Conservation (phyloP, 2,113 vertebrate species). For the Podocnemis expansa region DNA sequence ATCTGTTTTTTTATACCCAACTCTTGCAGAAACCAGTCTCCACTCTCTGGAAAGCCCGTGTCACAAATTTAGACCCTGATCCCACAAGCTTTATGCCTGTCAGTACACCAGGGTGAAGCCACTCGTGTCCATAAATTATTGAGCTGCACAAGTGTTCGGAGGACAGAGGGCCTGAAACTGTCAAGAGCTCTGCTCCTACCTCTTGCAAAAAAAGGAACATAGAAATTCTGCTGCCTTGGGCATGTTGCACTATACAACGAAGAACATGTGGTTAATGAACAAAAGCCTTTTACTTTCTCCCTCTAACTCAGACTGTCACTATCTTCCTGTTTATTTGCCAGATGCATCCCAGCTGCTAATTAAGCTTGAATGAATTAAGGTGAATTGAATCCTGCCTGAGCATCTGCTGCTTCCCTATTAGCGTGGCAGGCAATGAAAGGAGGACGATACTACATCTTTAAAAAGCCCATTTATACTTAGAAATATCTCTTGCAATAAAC, state of each 20-base stretch:
- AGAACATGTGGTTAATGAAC: slow-evolving; percentile 71
- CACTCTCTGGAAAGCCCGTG: slow-evolving; percentile 57
- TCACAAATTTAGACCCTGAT: slow-evolving; percentile 46
- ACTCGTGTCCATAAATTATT: background rate
- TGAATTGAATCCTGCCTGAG: slow-evolving; percentile 80
- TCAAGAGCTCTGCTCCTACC: background rate
- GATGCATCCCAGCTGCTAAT: slow-evolving; percentile 79
- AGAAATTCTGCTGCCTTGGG: slow-evolving; percentile 50
- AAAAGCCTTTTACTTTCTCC: slow-evolving; percentile 65
- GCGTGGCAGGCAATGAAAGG: slow-evolving; percentile 60
- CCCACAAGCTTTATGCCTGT: background rate
- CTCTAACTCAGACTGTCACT: slow-evolving; percentile 68
- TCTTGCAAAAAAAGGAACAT: background rate
- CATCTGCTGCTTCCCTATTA: slow-evolving; percentile 71
- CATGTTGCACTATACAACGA: slow-evolving; percentile 9
- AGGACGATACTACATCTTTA: slow-evolving; percentile 60
- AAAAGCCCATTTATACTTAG: slow-evolving; percentile 52
- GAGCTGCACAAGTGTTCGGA: background rate
- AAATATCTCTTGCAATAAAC: slow-evolving; percentile 31
- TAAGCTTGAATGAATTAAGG: slow-evolving; percentile 82
- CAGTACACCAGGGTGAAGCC: background rate
- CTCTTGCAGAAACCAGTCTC: slow-evolving; percentile 51
- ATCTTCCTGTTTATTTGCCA: slow-evolving; percentile 76
- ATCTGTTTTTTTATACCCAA: slow-evolving; percentile 63
- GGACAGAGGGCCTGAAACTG: background rate